A percentile compares a stretch with the other conserved stretches of the same genome.
These are phyloP conservation scores for Metallyticus violacea DNA, from an alignment of 2,888 invertebrate genomes.

Conservation along the genomic window DNA sequence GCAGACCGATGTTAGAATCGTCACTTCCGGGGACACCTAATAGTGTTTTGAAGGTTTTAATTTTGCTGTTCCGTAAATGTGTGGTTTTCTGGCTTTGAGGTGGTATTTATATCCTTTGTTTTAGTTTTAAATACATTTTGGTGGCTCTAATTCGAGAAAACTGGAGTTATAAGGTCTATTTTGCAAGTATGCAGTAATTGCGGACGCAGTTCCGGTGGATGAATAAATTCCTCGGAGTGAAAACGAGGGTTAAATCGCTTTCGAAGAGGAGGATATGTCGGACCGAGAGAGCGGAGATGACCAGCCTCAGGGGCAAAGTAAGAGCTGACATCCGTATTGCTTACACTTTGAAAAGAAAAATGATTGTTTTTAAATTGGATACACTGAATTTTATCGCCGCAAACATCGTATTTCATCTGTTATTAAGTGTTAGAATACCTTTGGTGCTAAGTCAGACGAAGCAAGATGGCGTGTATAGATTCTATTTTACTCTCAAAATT, in stretches of 20 bases:
- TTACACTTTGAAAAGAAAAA: slow-evolving; percentile 18
- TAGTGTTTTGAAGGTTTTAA: not conserved
- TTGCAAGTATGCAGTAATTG: slow-evolving; percentile 20
- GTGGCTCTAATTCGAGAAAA: not conserved
- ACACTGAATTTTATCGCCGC: slow-evolving; percentile 9
- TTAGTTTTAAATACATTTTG: not conserved
- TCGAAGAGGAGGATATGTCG: slow-evolving; percentile 40
- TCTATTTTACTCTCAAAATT: slow-evolving; percentile 21
- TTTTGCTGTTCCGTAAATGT: not conserved
- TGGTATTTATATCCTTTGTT: not conserved
- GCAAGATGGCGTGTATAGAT: slow-evolving; percentile 35
- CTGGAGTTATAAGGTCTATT: slow-evolving; percentile 25
- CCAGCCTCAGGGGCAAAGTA: slow-evolving; percentile 45
- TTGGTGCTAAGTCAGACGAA: slow-evolving; percentile 32
- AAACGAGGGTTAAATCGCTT: slow-evolving; percentile 38
- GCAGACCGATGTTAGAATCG: slow-evolving; percentile 24
- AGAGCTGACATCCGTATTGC: slow-evolving; percentile 35
- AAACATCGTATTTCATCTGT: slow-evolving; percentile 9
- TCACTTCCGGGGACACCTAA: slow-evolving; percentile 24
- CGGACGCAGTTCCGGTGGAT: slow-evolving; percentile 33
- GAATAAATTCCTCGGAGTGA: slow-evolving; percentile 34
- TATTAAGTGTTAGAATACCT: slow-evolving; percentile 6
- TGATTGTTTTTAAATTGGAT: slow-evolving; percentile 4
- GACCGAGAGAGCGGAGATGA: slow-evolving; percentile 46
- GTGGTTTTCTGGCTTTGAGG: not conserved